Evolutionary conservation across 2,797 vertebrate genomes (phyloP), one percentile per base, ranked within the genome.

Genomic region (Coccyzus lansbergi): DNA sequence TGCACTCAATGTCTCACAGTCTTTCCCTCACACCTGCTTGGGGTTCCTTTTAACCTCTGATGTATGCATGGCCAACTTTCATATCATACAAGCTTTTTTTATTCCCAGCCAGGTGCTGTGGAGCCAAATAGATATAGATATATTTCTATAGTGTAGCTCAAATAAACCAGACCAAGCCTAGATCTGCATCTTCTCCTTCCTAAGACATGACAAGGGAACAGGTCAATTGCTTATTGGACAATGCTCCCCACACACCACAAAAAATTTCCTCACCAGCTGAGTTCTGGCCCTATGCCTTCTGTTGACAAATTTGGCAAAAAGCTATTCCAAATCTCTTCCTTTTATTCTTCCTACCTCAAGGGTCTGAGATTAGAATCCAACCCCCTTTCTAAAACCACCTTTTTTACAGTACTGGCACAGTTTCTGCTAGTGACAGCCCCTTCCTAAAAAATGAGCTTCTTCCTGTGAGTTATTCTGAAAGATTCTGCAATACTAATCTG

Each of bases 381-480:
- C 2, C 26, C 74, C 56, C 75, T 79, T 86, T 92, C 80, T 63
- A 88, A 82, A 88, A 31, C 19, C 53, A 92, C 38, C 10, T 56
- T 70, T 96, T 36, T 28, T 58, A 71, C 38, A 93, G 33, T 82
- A 82, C 51, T 95, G 83, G 65, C 59, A 49, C 28, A 26, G 49
- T 89, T 92, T 94, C 83, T 84, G 9, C 38, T 62, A 67, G 36
- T 88, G 62, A 85, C 63, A 94, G 36, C 26, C 34, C 26, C 33
- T 88, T 92, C 36, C 75, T 76, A 78, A 84, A 83, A 94, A 91
- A 88, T 68, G 3, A 85, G 38, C 34, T 89, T 94, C 64, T 80
- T 86, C 72, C 74, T 88, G 44, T 72, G 85, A 86, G 9, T 91
- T 95, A 36, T 86, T 94, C 72, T 90, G 55, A 92, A 79, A 76